Conservation (phyloP, 2,113 vertebrate species). For the Merops nubicus region DNA sequence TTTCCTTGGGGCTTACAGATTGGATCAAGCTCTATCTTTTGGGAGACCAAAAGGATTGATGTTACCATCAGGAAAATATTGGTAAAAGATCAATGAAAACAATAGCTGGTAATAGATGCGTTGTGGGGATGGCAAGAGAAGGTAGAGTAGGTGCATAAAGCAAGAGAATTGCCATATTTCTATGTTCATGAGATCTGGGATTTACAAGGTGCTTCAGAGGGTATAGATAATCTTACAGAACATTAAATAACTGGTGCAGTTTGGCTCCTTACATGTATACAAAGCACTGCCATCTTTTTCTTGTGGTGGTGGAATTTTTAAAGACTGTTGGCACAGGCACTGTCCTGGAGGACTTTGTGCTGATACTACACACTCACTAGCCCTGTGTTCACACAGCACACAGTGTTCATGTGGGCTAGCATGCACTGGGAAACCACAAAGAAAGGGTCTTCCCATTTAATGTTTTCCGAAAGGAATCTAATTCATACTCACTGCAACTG, state of each 20-base stretch:
- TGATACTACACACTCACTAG: not conserved
- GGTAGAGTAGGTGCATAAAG: not conserved
- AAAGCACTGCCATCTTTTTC: not conserved
- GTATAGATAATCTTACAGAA: not conserved
- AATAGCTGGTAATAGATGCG: not conserved
- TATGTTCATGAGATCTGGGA: not conserved
- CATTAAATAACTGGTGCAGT: not conserved
- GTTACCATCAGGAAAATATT: not conserved
- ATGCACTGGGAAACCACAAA: not conserved
- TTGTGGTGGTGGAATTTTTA: not conserved
- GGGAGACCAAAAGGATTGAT: not conserved
- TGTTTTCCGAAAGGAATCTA: not conserved
- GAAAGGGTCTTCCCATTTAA: not conserved
- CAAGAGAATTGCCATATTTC: not conserved
- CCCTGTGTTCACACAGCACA: not conserved
- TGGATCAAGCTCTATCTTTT: not conserved
- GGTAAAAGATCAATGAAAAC: not conserved
- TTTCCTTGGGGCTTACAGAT: not conserved
- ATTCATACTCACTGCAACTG: not conserved
- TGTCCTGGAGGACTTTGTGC: not conserved
- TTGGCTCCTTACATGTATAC: not conserved
- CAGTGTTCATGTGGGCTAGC: too few species aligned
- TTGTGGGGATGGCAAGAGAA: not conserved
- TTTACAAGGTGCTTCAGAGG: not conserved
- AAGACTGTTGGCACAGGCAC: fast-evolving